Percentiles rank a stretch among this genome's conserved stretches.
Conservation (phyloP, 2,888 invertebrate species). For the Nipponacmea schrenckii region DNA sequence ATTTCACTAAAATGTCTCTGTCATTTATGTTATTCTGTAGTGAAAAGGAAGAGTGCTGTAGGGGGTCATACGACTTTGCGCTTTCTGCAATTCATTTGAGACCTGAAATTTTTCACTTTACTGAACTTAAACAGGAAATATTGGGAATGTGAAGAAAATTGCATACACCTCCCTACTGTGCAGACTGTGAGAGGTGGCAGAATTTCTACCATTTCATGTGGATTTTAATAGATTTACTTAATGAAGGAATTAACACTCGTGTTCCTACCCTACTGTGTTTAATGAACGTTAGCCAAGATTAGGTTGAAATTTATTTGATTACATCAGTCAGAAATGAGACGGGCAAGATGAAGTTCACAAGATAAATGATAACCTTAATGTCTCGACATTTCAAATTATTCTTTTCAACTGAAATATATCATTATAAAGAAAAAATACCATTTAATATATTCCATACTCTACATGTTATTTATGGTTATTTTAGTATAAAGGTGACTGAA, state of each 20-base stretch:
- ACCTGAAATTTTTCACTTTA: no score
- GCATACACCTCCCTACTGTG: not conserved
- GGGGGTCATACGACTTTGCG: no score
- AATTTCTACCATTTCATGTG: not conserved
- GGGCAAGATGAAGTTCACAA: not conserved
- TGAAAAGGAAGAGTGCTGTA: no score
- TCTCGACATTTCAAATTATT: not conserved
- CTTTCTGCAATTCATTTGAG: no score
- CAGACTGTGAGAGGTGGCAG: not conserved
- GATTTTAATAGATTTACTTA: not conserved
- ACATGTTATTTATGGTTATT: no score
- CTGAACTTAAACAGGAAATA: not conserved
- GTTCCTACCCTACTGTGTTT: not conserved
- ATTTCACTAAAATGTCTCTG: no score
- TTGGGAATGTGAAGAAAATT: not conserved
- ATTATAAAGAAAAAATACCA: not conserved
- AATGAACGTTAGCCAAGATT: not conserved
- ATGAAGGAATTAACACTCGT: slow-evolving; percentile 3
- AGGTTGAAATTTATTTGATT: not conserved
- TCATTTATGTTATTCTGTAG: no score
- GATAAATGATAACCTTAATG: not conserved
- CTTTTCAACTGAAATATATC: slow-evolving; percentile 3
- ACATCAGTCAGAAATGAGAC: not conserved
- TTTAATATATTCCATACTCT: no score
- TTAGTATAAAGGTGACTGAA: no score